Evolutionary conservation across 2,113 vertebrate species (phyloP).

Genomic region (Eolophus roseicapilla): DNA sequence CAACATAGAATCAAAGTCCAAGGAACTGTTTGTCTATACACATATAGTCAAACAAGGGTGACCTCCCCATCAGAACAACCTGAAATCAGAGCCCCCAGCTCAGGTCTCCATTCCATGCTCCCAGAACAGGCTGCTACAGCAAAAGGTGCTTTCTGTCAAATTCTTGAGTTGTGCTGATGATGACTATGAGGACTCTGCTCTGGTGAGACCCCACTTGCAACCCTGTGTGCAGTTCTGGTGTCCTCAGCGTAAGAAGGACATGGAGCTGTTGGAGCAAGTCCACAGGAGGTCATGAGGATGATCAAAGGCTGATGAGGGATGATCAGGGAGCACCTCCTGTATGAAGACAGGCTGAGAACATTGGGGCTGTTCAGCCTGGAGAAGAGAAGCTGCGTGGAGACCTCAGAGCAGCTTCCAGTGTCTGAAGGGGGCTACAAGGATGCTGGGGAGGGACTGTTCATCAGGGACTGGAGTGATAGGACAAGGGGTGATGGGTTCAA

Average conservation of each 20-base stretch:
- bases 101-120: neutral
- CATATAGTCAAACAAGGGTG: neutral
- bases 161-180: neutral
- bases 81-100: neutral
- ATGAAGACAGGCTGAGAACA: neutral
- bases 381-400: neutral
- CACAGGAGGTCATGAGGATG: neutral
- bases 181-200: neutral
- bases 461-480: no score
- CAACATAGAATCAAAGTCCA: neutral
- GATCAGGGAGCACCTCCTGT: neutral
- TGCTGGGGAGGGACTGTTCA: no score
- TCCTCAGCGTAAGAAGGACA: neutral
- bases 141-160: neutral
- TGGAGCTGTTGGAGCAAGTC: neutral
- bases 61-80: accelerated
- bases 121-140: neutral
- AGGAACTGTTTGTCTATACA: neutral
- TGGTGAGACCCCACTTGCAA: neutral
- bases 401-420: neutral
- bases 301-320: neutral
- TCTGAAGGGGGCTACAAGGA: neutral
- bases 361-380: neutral
- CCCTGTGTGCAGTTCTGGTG: neutral
- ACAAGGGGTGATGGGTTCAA: no score